Percentiles rank a stretch among this genome's conserved stretches.
Evolutionary conservation across 2,888 invertebrate species (phyloP).

Genomic region (Stegophylla sp.): DNA sequence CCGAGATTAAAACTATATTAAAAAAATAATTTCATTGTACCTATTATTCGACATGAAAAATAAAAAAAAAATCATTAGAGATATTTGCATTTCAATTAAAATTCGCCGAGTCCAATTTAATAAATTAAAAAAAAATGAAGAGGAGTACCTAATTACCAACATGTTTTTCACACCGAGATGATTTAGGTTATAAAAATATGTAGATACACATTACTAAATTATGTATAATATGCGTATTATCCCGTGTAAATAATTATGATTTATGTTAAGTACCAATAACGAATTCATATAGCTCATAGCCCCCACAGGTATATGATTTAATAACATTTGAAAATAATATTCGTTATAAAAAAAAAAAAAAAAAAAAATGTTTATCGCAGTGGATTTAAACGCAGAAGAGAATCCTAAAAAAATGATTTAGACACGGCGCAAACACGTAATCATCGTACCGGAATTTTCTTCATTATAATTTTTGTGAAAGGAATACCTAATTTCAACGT

Average conservation of each 20-base stretch:
- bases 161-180: background rate
- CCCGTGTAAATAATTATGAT: background rate
- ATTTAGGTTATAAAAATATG: background rate
- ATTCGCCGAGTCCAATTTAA: background rate
- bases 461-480: constrained; percentile 30
- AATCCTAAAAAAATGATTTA: constrained; percentile 1
- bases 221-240: background rate
- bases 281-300: too few species aligned
- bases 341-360: too few species aligned
- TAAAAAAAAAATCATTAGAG: background rate
- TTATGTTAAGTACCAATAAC: background rate
- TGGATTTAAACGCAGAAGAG: too few species aligned
- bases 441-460: background rate
- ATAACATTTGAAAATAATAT: background rate
- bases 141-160: background rate
- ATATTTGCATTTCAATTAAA: background rate
- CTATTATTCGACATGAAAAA: background rate
- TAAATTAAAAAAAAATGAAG: background rate
- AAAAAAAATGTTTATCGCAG: background rate
- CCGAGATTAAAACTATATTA: background rate
- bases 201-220: background rate
- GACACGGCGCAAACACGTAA: background rate
- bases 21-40: background rate
- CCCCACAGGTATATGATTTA: background rate
- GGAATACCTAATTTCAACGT: constrained; percentile 2